Conservation (phyloP, 2,888 invertebrate genomes). For the Ceratothoa steindachneri region DNA sequence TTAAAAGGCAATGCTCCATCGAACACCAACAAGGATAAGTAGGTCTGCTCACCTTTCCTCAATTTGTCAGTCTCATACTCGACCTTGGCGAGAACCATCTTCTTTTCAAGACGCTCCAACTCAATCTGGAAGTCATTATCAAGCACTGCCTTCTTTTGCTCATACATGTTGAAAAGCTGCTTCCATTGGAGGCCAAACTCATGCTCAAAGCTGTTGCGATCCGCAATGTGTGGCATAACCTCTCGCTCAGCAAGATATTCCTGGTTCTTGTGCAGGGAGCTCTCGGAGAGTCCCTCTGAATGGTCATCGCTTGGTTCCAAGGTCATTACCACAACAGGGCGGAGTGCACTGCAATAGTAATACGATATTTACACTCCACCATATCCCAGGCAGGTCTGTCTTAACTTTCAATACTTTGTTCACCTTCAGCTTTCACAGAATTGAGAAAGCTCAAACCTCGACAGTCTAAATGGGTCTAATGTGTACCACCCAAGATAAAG, state of each 20-base stretch:
- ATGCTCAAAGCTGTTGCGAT: conserved; percentile 81
- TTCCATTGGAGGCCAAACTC: conserved; percentile 97
- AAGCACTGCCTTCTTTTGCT: conserved; percentile 80
- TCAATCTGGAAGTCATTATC: conserved; percentile 85
- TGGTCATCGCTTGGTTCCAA: conserved; percentile 86
- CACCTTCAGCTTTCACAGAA: too few relatives aligned
- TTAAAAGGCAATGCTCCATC: too few relatives aligned
- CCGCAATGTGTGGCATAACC: conserved; percentile 81
- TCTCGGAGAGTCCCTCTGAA: conserved; percentile 53
- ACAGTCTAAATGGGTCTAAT: too few relatives aligned
- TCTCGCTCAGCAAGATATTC: conserved; percentile 33
- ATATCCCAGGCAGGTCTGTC: too few relatives aligned
- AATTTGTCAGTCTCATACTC: conserved; percentile 95
- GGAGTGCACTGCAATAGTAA: conserved; percentile 66
- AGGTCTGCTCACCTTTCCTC: conserved; percentile 26
- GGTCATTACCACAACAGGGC: conserved; percentile 76
- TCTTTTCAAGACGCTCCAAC: conserved; percentile 87
- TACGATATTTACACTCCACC: too few relatives aligned
- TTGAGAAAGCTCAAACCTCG: too few relatives aligned
- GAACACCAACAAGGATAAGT: too few relatives aligned
- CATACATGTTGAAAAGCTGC: conserved; percentile 84
- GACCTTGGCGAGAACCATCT: conserved; percentile 93
- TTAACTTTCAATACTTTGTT: too few relatives aligned
- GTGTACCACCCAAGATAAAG: too few relatives aligned
- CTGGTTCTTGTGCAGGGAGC: conserved; percentile 31